A percentile compares a stretch with the other conserved stretches of the same genome.
phyloP scores from a whole-genome alignment of 2,888 invertebrate genomes.

The Ophraella communa region DNA sequence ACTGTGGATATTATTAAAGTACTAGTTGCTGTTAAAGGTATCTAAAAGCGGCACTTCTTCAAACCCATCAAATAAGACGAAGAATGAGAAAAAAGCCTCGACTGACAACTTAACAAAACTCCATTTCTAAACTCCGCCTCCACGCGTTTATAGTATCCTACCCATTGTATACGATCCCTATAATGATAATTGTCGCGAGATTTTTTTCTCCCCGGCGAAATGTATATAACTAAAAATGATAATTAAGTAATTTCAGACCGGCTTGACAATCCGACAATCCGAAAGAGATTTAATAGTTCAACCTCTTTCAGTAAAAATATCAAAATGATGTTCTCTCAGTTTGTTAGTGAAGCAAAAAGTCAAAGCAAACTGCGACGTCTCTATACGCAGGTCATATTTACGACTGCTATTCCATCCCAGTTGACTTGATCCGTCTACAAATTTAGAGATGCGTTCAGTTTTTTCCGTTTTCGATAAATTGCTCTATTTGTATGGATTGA shows the following conservation, averaged over 20 bases:
- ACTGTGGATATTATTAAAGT: not conserved
- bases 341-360: constrained; percentile 43
- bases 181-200: constrained; percentile 14
- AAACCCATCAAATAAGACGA: not conserved
- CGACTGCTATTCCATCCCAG: constrained; percentile 36
- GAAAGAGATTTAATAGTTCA: constrained; percentile 33
- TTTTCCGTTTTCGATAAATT: constrained; percentile 47
- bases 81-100: not conserved
- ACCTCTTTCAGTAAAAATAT: constrained; percentile 38
- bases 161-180: constrained; percentile 13
- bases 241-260: constrained; percentile 37
- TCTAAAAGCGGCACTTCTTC: constrained; percentile 5
- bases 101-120: constrained; percentile 4
- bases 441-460: constrained; percentile 38
- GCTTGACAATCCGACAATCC: constrained; percentile 14
- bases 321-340: constrained; percentile 40
- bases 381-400: constrained; percentile 51
- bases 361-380: constrained; percentile 45
- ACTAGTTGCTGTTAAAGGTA: constrained; percentile 1
- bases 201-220: constrained; percentile 23
- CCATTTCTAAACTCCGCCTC: not conserved
- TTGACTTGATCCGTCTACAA: constrained; percentile 46
- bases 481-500: constrained; percentile 49
- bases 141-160: constrained; percentile 11
- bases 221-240: constrained; percentile 33